Conservation (phyloP, 2,888 invertebrate species). For the Rugalucina vietnamica region DNA sequence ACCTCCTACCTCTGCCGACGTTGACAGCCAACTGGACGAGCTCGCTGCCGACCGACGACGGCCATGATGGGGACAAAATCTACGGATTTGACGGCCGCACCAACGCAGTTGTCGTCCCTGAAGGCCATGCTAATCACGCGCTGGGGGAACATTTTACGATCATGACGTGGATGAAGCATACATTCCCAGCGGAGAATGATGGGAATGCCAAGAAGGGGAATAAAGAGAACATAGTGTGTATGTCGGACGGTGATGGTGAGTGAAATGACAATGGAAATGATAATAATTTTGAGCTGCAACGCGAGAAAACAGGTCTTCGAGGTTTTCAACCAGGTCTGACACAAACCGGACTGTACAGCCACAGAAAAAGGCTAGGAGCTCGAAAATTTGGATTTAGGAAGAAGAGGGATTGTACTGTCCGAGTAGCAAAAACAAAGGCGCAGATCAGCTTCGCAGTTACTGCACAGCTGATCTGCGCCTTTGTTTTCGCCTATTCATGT, state of each 20-base stretch:
- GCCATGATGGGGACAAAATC: slow-evolving; percentile 93
- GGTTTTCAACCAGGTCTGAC: too few species aligned
- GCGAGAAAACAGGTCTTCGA: too few species aligned
- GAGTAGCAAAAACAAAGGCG: too few species aligned
- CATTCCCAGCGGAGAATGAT: slow-evolving; percentile 85
- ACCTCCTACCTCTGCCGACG: slow-evolving; percentile 93
- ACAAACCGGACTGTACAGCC: too few species aligned
- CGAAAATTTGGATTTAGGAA: too few species aligned
- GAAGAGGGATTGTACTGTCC: too few species aligned
- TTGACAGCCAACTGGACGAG: slow-evolving; percentile 92
- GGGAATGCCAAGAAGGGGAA: slow-evolving; percentile 82
- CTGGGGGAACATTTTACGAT: slow-evolving; percentile 94
- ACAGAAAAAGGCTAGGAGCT: too few species aligned
- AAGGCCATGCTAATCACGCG: slow-evolving; percentile 87
- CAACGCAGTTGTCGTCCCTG: slow-evolving; percentile 89
- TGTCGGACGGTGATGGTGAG: slow-evolving; percentile 98
- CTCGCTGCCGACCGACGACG: slow-evolving; percentile 92
- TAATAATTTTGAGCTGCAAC: too few species aligned
- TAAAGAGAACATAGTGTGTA: slow-evolving; percentile 98
- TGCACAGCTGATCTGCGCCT: too few species aligned
- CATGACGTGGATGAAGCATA: slow-evolving; percentile 97
- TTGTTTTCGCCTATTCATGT: too few species aligned
- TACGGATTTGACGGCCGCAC: slow-evolving; percentile 97
- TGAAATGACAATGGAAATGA: too few species aligned
- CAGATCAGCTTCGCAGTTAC: too few species aligned